Evolutionary conservation across 2,888 invertebrate genomes (phyloP), one percentile per base, ranked within the genome.

Genomic region (Zootermopsis nevadensis): DNA sequence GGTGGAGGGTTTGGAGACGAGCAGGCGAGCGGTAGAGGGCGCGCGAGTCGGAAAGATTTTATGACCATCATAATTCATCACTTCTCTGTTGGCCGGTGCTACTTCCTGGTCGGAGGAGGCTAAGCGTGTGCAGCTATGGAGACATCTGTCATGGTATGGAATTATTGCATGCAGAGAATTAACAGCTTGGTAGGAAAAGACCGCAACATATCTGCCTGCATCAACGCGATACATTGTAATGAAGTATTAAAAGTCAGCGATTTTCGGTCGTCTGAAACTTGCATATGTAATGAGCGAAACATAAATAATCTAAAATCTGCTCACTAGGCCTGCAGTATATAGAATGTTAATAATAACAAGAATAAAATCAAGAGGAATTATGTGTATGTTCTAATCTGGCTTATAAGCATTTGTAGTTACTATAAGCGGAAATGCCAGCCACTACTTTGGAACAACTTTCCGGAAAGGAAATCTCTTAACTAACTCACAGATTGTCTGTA

Each of bases 51-150:
- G 82, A 82, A 77, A 82, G 82, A 82, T 82, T 82, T 82, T 82
- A 82, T 82, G 82, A 77, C 82, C 69, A n/a, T 77, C 66, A 82
- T 82, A 82, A 82, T 69, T 82, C 82, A 82, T 82, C 82, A 67
- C 77, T 82, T 82, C 69, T 82, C 82, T 66, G 60, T 66, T 79
- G 60, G 33, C 79, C 60, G 60, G 79, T 67, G 38, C 82, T 48
- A 79, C 82, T 82, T 77, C 82, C 82, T 77, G 77, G 77, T 79
- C 42, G 42, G 72, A 74, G 53, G 66, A 66, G 48, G 31, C 82
- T 76, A 76, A 76, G 76, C 76, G 76, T 33, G 35, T 66, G 27
- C 33, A 77, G 55, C 77, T 48, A 77, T 55, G 76, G 55, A 82
- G 82, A 82, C 82, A 77, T 82, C 77, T 82, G 82, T 82, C 82